Evolutionary conservation across 2,113 vertebrate species (phyloP).

Genomic region (Collichthys lucidus): DNA sequence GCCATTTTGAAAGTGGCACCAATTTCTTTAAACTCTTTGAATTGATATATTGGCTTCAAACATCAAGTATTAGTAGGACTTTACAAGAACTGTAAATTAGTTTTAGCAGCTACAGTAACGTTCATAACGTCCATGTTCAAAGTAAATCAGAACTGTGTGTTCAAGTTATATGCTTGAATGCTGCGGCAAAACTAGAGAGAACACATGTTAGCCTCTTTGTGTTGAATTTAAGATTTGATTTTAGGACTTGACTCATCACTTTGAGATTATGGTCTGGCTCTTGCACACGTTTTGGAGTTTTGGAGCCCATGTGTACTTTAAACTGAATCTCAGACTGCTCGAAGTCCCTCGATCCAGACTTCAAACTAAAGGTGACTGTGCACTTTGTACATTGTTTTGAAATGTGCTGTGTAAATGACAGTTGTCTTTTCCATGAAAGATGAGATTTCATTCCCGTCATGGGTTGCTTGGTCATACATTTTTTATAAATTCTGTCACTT

Average conservation of each 20-base stretch:
- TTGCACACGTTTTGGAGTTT: neutral
- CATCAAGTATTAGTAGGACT: neutral
- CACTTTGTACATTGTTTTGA: neutral
- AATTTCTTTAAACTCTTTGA: neutral
- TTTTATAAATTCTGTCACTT: constrained; percentile 20
- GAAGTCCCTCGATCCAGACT: neutral
- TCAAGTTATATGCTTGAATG: neutral
- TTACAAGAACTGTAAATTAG: neutral
- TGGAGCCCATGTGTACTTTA: neutral
- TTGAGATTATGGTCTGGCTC: neutral
- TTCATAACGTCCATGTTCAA: neutral
- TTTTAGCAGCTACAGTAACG: neutral
- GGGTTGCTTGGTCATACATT: neutral
- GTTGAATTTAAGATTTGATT: neutral
- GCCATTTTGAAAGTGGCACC: neutral
- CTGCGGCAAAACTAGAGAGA: neutral
- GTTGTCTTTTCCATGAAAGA: neutral
- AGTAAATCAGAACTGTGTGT: neutral
- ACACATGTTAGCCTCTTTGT: neutral
- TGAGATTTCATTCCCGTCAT: neutral
- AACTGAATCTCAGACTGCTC: neutral
- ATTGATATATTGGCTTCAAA: neutral
- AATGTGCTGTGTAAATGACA: neutral
- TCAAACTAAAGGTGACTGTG: neutral
- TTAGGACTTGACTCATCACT: neutral